Percentiles rank a stretch among this genome's conserved stretches.
phyloP scores from a whole-genome alignment of 2,113 vertebrate genomes.

The Cyanoderma ruficeps region DNA sequence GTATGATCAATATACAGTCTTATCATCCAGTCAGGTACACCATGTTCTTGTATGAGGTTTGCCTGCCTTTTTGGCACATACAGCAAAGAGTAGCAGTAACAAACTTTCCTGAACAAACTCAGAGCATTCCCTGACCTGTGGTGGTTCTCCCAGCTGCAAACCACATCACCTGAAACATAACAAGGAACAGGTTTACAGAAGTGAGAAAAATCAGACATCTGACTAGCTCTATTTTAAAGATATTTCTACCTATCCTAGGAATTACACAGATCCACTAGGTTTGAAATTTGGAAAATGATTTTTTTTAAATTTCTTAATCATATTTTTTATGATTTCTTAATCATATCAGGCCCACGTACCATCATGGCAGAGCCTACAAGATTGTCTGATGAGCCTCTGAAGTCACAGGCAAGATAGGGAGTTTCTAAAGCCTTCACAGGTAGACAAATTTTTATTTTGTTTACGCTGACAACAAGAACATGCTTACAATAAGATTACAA shows the following conservation, averaged over 20 bases:
- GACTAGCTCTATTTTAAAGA: neutral
- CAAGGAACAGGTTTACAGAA: neutral
- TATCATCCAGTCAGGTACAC: neutral
- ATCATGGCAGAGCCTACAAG: fast-evolving
- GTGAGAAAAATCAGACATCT: neutral
- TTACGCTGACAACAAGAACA: neutral
- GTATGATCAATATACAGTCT: neutral
- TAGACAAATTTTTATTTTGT: neutral
- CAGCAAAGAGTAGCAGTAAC: neutral
- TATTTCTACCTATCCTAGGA: neutral
- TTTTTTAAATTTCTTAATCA: neutral
- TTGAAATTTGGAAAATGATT: neutral
- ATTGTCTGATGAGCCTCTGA: neutral
- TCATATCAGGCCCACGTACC: neutral
- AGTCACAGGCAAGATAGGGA: neutral
- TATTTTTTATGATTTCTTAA: neutral
- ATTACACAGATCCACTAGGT: neutral
- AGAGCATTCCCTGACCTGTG: neutral
- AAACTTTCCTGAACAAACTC: neutral
- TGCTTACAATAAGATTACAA: neutral
- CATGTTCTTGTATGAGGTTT: neutral
- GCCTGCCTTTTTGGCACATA: neutral
- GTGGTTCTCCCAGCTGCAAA: neutral
- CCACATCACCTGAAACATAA: neutral
- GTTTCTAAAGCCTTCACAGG: neutral